phyloP scores from a whole-genome alignment of 2,113 vertebrate genomes.

The Eretmochelys imbricata region DNA sequence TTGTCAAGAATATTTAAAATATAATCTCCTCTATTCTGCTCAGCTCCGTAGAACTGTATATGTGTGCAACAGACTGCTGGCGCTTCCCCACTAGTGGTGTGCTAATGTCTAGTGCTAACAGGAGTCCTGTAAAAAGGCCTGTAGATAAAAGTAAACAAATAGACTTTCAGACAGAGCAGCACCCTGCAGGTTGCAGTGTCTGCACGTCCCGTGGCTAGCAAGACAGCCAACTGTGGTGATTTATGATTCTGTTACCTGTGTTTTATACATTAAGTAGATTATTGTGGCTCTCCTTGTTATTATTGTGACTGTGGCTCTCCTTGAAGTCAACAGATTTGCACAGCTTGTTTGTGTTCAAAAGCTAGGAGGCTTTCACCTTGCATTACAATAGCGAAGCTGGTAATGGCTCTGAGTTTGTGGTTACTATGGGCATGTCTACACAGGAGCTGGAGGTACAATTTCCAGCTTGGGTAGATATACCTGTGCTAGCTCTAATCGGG shows the following conservation, averaged over 20 bases:
- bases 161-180: rapidly evolving
- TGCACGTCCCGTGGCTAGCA: rapidly evolving
- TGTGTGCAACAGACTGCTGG: neutral
- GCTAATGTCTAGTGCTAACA: neutral
- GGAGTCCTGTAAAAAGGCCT: neutral
- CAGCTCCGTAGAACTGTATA: neutral
- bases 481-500: too few relatives aligned
- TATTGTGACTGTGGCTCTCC: neutral
- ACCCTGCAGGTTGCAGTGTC: neutral
- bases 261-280: neutral
- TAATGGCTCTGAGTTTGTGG: neutral
- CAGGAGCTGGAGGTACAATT: too few relatives aligned
- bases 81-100: neutral
- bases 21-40: rapidly evolving
- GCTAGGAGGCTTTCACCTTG: neutral
- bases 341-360: neutral
- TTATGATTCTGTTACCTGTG: neutral
- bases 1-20: neutral
- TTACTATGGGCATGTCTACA: neutral
- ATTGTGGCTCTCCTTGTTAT: too few relatives aligned
- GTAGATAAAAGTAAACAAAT: neutral
- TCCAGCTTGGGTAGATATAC: too few relatives aligned
- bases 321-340: neutral
- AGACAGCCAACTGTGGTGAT: neutral
- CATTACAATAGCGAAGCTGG: neutral